A percentile compares a stretch with the other conserved stretches of the same genome.
Evolutionary conservation across 2,888 invertebrate species (phyloP).

Genomic region (Molanna angustata): DNA sequence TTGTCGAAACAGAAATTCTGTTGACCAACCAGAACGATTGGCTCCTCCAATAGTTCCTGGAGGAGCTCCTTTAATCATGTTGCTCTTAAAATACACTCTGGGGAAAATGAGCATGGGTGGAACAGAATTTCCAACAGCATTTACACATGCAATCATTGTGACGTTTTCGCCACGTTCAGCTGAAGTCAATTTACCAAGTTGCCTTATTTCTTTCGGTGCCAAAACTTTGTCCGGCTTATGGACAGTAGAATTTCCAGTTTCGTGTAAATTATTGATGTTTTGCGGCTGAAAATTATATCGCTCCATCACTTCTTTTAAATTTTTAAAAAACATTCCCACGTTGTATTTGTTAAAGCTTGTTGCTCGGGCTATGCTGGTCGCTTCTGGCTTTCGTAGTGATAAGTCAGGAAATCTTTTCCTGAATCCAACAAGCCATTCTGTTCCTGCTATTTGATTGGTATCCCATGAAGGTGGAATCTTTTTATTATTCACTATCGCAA

Average conservation of each 20-base stretch:
- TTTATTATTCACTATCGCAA: not conserved
- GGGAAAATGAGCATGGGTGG: not conserved
- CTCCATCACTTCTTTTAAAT: not conserved
- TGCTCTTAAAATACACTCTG: not conserved
- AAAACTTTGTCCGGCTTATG: not conserved
- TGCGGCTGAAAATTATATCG: not conserved
- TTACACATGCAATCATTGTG: constrained; percentile 3
- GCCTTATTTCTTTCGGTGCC: not conserved
- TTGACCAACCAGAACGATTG: not conserved
- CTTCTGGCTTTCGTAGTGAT: constrained; percentile 5
- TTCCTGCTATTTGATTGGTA: not conserved
- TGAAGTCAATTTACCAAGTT: not conserved
- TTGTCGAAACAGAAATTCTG: constrained; percentile 2
- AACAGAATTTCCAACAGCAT: not conserved
- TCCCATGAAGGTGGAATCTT: not conserved
- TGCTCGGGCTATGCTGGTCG: constrained; percentile 1
- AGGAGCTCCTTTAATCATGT: not conserved
- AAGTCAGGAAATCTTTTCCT: not conserved
- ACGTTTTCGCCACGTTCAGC: not conserved
- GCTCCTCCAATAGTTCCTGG: not conserved
- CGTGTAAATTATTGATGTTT: not conserved
- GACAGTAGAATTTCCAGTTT: not conserved
- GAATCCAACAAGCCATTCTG: constrained; percentile 5
- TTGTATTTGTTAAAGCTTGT: not conserved
- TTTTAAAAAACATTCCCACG: constrained; percentile 1